Percentiles rank a stretch among this genome's conserved stretches.
These are phyloP conservation scores for Gambusia affinis DNA, from an alignment of 2,113 vertebrate genomes.

Conservation along the genomic window DNA sequence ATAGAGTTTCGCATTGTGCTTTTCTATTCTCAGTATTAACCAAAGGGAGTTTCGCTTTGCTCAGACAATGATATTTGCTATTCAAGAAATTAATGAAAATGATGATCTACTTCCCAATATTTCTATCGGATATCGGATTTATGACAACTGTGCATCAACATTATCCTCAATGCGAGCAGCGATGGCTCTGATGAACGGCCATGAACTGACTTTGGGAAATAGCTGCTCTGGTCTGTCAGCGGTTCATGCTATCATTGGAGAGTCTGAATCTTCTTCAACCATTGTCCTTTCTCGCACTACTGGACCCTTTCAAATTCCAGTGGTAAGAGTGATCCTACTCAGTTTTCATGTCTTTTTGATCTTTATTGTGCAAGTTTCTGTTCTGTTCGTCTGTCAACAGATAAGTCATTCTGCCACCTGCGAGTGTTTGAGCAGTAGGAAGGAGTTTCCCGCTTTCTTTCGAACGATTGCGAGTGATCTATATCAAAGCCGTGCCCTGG, in stretches of 20 bases:
- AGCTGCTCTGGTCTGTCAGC: slow-evolving; percentile 64
- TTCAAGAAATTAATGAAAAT: slow-evolving; percentile 80
- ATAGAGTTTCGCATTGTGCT: neutral
- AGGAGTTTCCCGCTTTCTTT: slow-evolving; percentile 74
- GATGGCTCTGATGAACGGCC: slow-evolving; percentile 76
- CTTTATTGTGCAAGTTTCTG: too few species aligned
- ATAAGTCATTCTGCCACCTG: slow-evolving; percentile 68
- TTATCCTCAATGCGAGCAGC: slow-evolving; percentile 74
- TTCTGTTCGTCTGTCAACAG: too few species aligned
- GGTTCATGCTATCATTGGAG: slow-evolving; percentile 80
- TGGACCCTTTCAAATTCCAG: slow-evolving; percentile 78
- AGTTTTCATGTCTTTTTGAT: neutral
- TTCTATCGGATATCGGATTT: slow-evolving; percentile 79
- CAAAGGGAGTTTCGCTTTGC: slow-evolving; percentile 79
- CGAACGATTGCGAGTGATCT: slow-evolving; percentile 79
- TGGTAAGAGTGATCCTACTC: slow-evolving; percentile 64
- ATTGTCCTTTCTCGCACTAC: slow-evolving; percentile 75
- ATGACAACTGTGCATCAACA: slow-evolving; percentile 79
- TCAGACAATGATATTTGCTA: slow-evolving; percentile 80
- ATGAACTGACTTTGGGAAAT: slow-evolving; percentile 35
- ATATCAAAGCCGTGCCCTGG: slow-evolving; percentile 72
- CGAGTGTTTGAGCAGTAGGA: slow-evolving; percentile 77
- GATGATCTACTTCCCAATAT: slow-evolving; percentile 72
- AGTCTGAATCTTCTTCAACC: slow-evolving; percentile 80
- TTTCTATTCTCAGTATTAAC: slow-evolving; percentile 66